Evolutionary conservation across 2,113 vertebrate genomes (phyloP), one percentile per base, ranked within the genome.

Genomic region (Pterocles orientalis): DNA sequence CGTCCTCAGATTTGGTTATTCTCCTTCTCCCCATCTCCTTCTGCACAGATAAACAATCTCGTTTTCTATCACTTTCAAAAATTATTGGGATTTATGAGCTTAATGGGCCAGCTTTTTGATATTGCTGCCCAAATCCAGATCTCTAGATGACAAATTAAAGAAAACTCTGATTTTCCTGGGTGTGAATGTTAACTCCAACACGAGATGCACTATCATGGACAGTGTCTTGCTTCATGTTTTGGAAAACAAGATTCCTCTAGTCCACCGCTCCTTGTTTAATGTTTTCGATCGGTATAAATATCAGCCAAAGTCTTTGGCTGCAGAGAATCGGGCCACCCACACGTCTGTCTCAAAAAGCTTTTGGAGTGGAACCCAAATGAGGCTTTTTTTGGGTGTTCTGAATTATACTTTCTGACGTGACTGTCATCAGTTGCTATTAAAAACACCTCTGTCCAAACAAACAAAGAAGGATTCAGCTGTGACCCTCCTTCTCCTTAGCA

Each of bases 121-220:
- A 11, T 2, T 2, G 4, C 50, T 56, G 26, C 61, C 34, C 34
- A 51, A 34, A 51, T 66, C 51, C 29, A 39, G 78, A 10, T 69
- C 51, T 73, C 41, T 48, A 50, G 69, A 36, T 9, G 29, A 53
- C 29, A 41, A 47, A 26, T 45, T 13, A 43, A 11, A 15, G 45
- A 28, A 3, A 33, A n/a, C 43, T 78, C 20, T 7, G 39, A 0
- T 73, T 90, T 18, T 33, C 17, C 33, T 65, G 9, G 39, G 20
- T 39, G 34, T 53, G 62, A 39, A 12, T 25, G 12, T 69, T 14
- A 54, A 69, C 19, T 58, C 41, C 14, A 18, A 1, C 16, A 2
- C 29, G 39, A 58, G 77, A n/a, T 3, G 50, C 24, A 2, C 39
- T 39, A 0, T 47, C 14, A 7, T 2, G n/a, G 51, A 18, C 26